Percentiles rank a stretch among this genome's conserved stretches.
Conservation (phyloP, 2,797 vertebrate genomes). For the Fundulus diaphanus region DNA sequence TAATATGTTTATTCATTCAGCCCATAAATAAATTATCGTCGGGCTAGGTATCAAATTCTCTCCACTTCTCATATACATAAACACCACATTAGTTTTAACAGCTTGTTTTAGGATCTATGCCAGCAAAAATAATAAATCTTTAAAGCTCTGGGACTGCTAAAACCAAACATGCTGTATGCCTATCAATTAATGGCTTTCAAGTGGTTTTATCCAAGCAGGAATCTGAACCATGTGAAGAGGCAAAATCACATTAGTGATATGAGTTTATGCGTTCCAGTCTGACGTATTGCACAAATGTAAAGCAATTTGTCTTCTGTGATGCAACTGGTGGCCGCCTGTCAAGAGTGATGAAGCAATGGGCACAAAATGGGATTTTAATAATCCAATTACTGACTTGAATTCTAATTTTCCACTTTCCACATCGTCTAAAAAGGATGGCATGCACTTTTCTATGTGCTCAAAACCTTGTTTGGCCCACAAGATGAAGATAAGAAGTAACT, state of each 20-base stretch:
- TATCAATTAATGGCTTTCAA: constrained; percentile 49
- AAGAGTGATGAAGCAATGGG: constrained; percentile 60
- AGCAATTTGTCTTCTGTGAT: constrained; percentile 52
- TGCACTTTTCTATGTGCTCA: constrained; percentile 46
- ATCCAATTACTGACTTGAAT: constrained; percentile 69
- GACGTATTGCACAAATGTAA: constrained; percentile 31
- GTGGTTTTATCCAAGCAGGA: constrained; percentile 9
- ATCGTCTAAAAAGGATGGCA: constrained; percentile 60
- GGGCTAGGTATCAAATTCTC: constrained; percentile 37
- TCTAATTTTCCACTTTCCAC: constrained; percentile 56
- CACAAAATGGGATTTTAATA: constrained; percentile 70
- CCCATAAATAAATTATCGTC: constrained; percentile 49
- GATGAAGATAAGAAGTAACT: constrained; percentile 65
- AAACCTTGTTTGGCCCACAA: constrained; percentile 55
- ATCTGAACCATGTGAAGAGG: constrained; percentile 34
- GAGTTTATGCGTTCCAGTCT: constrained; percentile 16
- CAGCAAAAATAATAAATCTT: constrained; percentile 55
- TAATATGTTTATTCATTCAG: constrained; percentile 44
- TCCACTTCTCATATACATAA: constrained; percentile 29
- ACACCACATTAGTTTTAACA: constrained; percentile 26
- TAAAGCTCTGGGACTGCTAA: constrained; percentile 39
- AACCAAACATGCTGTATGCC: constrained; percentile 19
- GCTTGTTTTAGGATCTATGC: constrained; percentile 33
- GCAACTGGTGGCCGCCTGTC: constrained; percentile 59
- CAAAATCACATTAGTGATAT: constrained; percentile 41